Base-by-base conservation (phyloP, 2,888 invertebrate species). In the Temnothorax rugatulus region DNA sequence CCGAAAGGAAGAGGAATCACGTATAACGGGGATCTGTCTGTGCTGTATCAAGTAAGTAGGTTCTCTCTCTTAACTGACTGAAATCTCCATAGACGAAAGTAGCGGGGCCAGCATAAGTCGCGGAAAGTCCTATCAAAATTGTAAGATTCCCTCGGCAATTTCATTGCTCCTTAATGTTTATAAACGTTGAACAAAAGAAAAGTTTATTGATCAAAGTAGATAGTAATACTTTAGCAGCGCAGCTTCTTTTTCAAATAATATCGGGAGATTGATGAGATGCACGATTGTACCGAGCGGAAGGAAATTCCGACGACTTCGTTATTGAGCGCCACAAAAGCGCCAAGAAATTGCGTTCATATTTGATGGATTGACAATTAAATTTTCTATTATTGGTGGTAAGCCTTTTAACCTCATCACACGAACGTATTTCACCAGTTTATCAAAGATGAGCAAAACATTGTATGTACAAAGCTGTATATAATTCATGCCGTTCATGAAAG, bases 1-100 rank as follows among this genome's bases (percentile, higher is more conserved):
- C 25, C 41, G 63, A 61, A 44, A 71, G 41, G n/a, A 44, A 59
- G 64, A 38, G 11, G 52, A 68, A 83, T 79, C 29, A 54, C 38
- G n/a, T 68, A 83, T 83, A 52, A 44, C 38, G 21, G 71, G 13
- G 18, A 82, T 38, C 11, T 44, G 41, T 68, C 61, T 68, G 38
- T 9, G 34, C 34, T 68, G 54, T 34, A 88, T 86, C 82, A 88
- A 84, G 81, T 29, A 88, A 85, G 83, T 84, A 88, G 75, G 69
- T 84, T 77, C 68, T 57, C 38, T 44, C 64, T 44, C 34, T 34
- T 34, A 34, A 34, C 34, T 34, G 82, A 77, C 73, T 61, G 21
- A 86, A 64, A 83, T 83, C 76, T 74, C 41, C 54, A 41, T 50
- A 38, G 63, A 59, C 68, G 44, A 13, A 85, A 85, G 68, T 85